Evolutionary conservation across 2,113 vertebrate genomes (phyloP), one percentile per base, ranked within the genome.

Genomic region (Thryonomys swinderianus): DNA sequence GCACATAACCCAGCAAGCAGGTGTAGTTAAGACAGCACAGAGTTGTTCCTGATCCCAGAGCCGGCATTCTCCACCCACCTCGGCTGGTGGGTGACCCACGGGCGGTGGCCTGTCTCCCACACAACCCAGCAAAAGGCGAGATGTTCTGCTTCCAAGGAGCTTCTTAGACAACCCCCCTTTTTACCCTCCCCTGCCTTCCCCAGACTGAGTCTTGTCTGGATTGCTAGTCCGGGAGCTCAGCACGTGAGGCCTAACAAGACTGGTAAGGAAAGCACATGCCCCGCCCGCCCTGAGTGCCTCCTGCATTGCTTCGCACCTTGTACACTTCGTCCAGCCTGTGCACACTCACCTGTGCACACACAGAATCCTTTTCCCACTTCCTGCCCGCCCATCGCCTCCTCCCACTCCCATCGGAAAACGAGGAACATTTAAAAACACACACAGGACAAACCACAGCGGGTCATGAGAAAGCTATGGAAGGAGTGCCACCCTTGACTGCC

Each of bases 31-130:
- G 53, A 48, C 5, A 2, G 16, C 45, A 10, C 17, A 3, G 51
- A 78, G 7, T 3, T 40, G 3, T 30, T 79, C 59, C 59, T 85
- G 59, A 85, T 1, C 73, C 61, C 76, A 13, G 66, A 32, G 34
- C 9, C 9, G 7, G 23, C 48, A 2, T 76, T 37, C 57, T 57
- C 37, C 1, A 14, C 4, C 0, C 0, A 64, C 37, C 42, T 45
- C 71, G 45, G 9, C 14, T 1, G 16, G 20, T 0, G 51, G 76
- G 17, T 3, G 57, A 51, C 59, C 21, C 64, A 27, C 37, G 17
- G n/a, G 84, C 17, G 30, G 3, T 69, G 69, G 62, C 1, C 32
- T 1, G 42, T 69, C 40, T 34, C 32, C 85, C 23, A 1, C 13
- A 40, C 42, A 40, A 64, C 53, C 53, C 1, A 42, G 48, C 1